Evolutionary conservation across 1,140 invertebrate genomes (phyloP), one percentile per base, ranked within the genome.

Genomic region (Antheraea mylitta): DNA sequence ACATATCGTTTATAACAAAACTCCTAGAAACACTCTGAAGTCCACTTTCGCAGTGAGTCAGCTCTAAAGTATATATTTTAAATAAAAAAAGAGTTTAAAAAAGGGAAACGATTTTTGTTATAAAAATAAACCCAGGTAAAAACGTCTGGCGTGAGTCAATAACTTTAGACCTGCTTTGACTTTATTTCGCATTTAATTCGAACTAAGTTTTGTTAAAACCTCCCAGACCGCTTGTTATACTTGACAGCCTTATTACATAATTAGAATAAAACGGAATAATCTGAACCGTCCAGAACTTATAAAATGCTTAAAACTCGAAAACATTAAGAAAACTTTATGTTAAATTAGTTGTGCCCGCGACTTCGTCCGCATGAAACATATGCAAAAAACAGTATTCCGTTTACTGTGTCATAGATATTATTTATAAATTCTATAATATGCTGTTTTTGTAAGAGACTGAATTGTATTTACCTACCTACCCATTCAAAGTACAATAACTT

Each of bases 91-190:
- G 45, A 53, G 1, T 53, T 53, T 53, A 53, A 53, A 53, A 53
- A 30, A 30, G 22, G 45, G 11, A 13, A 53, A 53, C 45, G 45
- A 53, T 53, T 72, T 76, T 76, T 71, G 67, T 76, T 73, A 63
- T 68, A 77, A 78, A 78, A 79, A 79, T 78, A 81, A 77, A 76
- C 72, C 68, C 79, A 81, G 79, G 79, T 81, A 81, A 75, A 78
- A 77, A 72, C 66, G 66, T 72, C 19, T 63, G 38, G 68, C 67
- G 62, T 75, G 73, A 81, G 59, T 76, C 68, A 68, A 73, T 63
- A 70, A 60, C 66, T 70, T 71, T 64, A 68, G 67, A 69, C 58
- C 72, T 71, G 45, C 48, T 45, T 70, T 74, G 76, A 74, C 72
- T 78, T 72, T 70, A 75, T 67, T 76, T 68, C 70, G 70, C 72